Conservation (phyloP, 2,888 invertebrate species). For the Caenorhabditis plicata region DNA sequence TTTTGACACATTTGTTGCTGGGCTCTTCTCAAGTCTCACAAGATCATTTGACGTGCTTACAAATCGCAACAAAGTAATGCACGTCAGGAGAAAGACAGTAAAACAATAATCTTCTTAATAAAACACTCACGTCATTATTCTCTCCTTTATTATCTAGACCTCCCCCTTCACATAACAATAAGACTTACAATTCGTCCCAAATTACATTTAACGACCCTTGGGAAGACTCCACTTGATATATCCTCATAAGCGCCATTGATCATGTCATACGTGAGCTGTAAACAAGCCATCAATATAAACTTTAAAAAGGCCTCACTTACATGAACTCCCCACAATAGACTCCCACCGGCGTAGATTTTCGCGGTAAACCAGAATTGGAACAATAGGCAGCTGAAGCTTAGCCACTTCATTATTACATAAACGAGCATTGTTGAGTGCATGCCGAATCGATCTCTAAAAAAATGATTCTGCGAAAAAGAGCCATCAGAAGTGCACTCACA, state of each 20-base stretch:
- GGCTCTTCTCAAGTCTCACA: too few relatives aligned
- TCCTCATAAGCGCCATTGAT: conserved; percentile 15
- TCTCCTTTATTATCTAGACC: too few relatives aligned
- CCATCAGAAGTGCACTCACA: background rate
- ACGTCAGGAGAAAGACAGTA: too few relatives aligned
- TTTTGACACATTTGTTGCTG: too few relatives aligned
- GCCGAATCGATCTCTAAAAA: conserved; percentile 11
- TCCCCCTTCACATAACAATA: too few relatives aligned
- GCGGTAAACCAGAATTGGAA: conserved; percentile 20
- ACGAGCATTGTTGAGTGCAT: conserved; percentile 18
- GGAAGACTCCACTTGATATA: conserved; percentile 13
- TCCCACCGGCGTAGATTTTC: conserved; percentile 13
- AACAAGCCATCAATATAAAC: background rate
- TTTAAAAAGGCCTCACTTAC: conserved; percentile 8
- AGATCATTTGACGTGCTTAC: too few relatives aligned
- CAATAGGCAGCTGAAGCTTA: conserved; percentile 7
- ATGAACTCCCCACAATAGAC: conserved; percentile 25
- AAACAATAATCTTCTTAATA: too few relatives aligned
- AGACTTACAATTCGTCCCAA: conserved; percentile 7
- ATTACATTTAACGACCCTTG: conserved; percentile 16
- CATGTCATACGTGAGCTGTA: conserved; percentile 21
- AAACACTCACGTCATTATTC: too few relatives aligned
- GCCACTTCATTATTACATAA: conserved; percentile 21
- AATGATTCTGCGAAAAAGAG: background rate
- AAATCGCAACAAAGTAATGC: too few relatives aligned